A percentile compares a stretch with the other conserved stretches of the same genome.
Conservation (phyloP, 1,140 invertebrate genomes). For the Archivesica marissinica region DNA sequence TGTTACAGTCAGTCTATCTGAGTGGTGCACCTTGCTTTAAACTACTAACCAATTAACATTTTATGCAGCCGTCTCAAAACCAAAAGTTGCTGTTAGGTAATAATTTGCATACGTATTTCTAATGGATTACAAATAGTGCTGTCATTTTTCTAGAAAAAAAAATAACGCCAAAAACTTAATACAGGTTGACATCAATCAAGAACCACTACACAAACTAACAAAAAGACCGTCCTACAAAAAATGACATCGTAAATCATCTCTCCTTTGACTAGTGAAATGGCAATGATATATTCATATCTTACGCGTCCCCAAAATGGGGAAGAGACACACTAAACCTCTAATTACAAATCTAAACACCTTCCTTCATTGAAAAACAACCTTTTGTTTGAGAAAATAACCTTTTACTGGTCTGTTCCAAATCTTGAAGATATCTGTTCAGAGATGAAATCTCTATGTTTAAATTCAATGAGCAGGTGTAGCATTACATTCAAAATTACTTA, state of each 20-base stretch:
- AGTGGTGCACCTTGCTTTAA: too few species aligned
- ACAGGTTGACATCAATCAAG: neutral
- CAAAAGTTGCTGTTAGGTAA: too few species aligned
- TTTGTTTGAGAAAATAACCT: slow-evolving; percentile 15
- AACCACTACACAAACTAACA: neutral
- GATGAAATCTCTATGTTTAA: neutral
- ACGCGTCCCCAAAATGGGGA: neutral
- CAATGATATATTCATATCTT: neutral
- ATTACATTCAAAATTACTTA: neutral
- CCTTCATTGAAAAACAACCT: neutral
- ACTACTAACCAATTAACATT: too few species aligned
- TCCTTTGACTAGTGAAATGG: slow-evolving; percentile 12
- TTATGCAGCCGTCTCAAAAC: too few species aligned
- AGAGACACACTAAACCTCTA: slow-evolving; percentile 1
- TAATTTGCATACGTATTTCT: neutral
- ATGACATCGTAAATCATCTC: neutral
- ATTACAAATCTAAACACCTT: slow-evolving; percentile 5
- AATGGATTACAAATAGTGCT: neutral
- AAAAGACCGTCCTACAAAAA: neutral
- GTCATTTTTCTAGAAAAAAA: neutral
- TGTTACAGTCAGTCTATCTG: too few species aligned
- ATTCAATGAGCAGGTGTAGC: neutral
- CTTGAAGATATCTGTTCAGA: neutral
- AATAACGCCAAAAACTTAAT: neutral
- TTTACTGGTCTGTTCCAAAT: slow-evolving; percentile 3